Evolutionary conservation across 2,113 vertebrate genomes (phyloP), one percentile per base, ranked within the genome.

Genomic region (Ptyas mucosa): DNA sequence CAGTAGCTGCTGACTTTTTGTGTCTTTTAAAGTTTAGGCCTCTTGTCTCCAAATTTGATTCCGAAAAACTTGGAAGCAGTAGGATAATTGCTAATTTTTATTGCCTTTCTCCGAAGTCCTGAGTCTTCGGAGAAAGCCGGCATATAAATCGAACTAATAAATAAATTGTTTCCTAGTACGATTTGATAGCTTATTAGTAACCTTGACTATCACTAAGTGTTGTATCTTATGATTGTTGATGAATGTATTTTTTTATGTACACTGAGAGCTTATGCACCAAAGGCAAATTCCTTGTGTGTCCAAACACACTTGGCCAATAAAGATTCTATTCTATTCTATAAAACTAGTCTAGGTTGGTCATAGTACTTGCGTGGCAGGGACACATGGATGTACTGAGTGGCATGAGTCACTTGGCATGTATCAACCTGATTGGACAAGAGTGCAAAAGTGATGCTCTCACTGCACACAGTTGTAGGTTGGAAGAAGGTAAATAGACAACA

Each of bases 361-460:
- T 93, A 93, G 95, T 92, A 93, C 93, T 9, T 9, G 0, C 95
- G 93, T 96, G 96, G 97, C 96, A 96, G 96, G 95, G 96, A 96
- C 96, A 96, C 96, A 96, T 96, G 96, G 95, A 39, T 94, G 92
- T 26, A 8, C 64, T 94, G 95, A 96, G 91, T 92, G 91, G 95
- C 94, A 96, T 93, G 95, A 91, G 95, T 96, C 94, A 91, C 94
- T 96, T 97, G 96, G 96, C 96, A 94, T n/a, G 8, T 0, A 93
- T 1, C 23, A 46, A n/a, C 89, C 23, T 1, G 90, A 92, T 94
- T 6, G 53, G 94, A 86, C 1, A 58, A 49, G 88, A 85, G 39
- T 8, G 6, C 93, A 89, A 61, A 93, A 55, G 0, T 1, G 75
- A 81, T 26, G 24, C 1, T 88, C 95, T 24, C 0, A 43, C 93